Conservation (phyloP, 1,140 invertebrate genomes). For the Diabrotica undecimpunctata region DNA sequence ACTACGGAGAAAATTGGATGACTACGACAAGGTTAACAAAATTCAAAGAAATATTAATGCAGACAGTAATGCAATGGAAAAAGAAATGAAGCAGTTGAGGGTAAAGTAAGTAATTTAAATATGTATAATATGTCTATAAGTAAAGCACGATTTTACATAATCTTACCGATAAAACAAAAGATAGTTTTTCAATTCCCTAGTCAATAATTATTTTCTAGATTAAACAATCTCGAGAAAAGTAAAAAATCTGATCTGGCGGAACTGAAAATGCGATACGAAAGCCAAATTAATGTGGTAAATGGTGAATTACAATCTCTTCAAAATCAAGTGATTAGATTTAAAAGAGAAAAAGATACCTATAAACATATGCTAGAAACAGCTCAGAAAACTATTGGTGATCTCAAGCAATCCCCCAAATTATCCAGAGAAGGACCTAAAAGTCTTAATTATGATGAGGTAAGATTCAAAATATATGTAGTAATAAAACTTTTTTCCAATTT, state of each 20-base stretch:
- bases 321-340: conserved; percentile 73
- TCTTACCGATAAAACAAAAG: too few species aligned
- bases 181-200: too few species aligned
- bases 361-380: conserved; percentile 86
- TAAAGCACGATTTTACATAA: too few species aligned
- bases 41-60: conserved; percentile 73
- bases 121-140: too few species aligned
- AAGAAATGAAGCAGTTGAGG: conserved; percentile 69
- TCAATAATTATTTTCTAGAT: conserved; percentile 45
- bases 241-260: conserved; percentile 81
- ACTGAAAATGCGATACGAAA: conserved; percentile 84
- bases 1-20: conserved; percentile 73
- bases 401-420: conserved; percentile 55
- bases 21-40: conserved; percentile 80
- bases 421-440: conserved; percentile 33
- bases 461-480: background rate
- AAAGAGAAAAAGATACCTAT: conserved; percentile 84
- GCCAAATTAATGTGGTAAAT: conserved; percentile 76
- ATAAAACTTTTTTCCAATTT: background rate
- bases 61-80: conserved; percentile 69
- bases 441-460: conserved; percentile 55
- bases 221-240: conserved; percentile 73
- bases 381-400: conserved; percentile 74
- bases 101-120: conserved; percentile 49
- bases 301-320: conserved; percentile 84